Base-by-base conservation (phyloP, 2,888 invertebrate species). In the Geotrupes spiniger region DNA sequence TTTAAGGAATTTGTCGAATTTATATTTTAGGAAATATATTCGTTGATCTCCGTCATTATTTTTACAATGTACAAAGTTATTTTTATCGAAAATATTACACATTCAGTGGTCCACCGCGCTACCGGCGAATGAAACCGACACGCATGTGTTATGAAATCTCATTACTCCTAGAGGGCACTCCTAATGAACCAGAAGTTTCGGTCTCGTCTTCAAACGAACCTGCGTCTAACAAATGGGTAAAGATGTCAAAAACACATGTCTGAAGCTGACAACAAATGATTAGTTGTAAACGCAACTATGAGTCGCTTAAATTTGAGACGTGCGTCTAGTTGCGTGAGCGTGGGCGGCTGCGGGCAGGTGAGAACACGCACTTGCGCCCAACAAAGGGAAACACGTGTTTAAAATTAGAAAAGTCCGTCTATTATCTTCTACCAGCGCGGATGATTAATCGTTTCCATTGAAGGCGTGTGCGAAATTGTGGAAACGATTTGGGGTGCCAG, bases 381-480 rank as follows among this genome's bases (percentile, higher is more conserved):
- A 59, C 58, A 59, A 58, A 47, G 37, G 50, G 51, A 33, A 40
- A 56, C 56, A 57, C 54, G 55, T 58, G 59, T 55, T 56, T 49
- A 31, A 40, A 57, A 56, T 57, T 57, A 54, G 52, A 33, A 33
- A 33, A n/a, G 33, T 33, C 14, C 5, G 33, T 33, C 33, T 33
- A 33, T 33, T 33, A 33, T 15, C 33, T 10, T 3, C 21, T 14
- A 11, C 29, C 15, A 2, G 14, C 8, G 14, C 33, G 11, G 33
- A 33, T 33, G 33, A 33, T 33, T 33, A 33, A 33, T 33, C 15
- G 33, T 15, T 15, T 33, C 15, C 14, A 2, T 33, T 33, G 14
- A 33, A 10, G 21, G 21, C 3, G 21, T 33, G 12, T 12, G 33
- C 33, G 33, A 33, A 33, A 14, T 33, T 33, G 31, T 10, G 31